A percentile compares a stretch with the other conserved stretches of the same genome.
Conservation (phyloP, 2,888 invertebrate genomes). For the Nephrotoma appendiculata region DNA sequence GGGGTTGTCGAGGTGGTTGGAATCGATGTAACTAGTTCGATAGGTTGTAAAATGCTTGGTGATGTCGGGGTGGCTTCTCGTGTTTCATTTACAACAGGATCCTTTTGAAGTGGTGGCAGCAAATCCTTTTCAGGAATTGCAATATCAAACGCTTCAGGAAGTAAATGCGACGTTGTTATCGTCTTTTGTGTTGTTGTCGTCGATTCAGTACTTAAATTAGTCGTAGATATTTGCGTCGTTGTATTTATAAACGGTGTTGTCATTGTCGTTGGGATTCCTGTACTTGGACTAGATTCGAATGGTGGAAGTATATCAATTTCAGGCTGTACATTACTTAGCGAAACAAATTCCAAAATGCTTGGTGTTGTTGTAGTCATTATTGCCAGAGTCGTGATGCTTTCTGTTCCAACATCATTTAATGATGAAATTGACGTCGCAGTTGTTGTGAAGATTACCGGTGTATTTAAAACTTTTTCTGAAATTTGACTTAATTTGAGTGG, state of each 20-base stretch:
- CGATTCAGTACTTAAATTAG: no score
- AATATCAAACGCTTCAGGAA: not conserved
- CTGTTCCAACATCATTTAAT: not conserved
- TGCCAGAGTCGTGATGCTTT: not conserved
- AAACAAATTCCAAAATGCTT: not conserved
- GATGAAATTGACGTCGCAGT: not conserved
- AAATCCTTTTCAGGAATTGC: not conserved
- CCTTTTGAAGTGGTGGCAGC: not conserved
- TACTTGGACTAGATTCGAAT: not conserved
- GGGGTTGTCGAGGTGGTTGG: not conserved
- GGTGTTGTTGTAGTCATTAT: not conserved
- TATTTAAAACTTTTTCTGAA: not conserved
- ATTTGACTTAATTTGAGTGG: not conserved
- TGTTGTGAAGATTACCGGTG: not conserved
- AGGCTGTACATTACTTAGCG: not conserved
- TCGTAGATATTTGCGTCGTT: no score
- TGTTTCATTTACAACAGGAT: not conserved
- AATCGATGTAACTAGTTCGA: not conserved
- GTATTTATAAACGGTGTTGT: no score
- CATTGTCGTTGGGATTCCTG: no score
- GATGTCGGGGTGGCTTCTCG: not conserved
- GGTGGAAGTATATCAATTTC: not conserved
- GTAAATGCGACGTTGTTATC: no score
- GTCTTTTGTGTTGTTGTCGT: no score
- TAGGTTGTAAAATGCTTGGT: not conserved